Base-by-base conservation (phyloP, 2,888 invertebrate genomes). In the Metalampra italica region DNA sequence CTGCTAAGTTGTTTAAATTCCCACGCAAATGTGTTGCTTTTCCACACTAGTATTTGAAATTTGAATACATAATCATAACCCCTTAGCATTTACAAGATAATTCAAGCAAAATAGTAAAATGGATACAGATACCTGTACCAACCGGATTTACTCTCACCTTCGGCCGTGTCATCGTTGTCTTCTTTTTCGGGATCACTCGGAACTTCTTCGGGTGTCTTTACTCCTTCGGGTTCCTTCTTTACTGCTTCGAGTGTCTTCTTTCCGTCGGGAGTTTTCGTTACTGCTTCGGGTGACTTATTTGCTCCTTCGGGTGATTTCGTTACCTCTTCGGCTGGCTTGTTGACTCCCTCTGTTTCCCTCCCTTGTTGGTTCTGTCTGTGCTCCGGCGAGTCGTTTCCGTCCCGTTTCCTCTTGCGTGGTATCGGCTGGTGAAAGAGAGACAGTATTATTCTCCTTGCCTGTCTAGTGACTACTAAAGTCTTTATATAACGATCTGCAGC, bases 101-200 rank as follows among this genome's bases (percentile, higher is more conserved):
- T 8, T 43, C 32, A 43, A 12, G 30, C 13, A 13, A 43, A 43
- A 22, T 43, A 43, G 32, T 43, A 43, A 30, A 43, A 43, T 11
- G 43, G 43, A 32, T 43, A 43, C 13, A 43, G 13, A 13, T 43
- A 32, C 13, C 43, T n/a, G 9, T 15, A 43, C 43, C 43, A 43
- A 3, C 43, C 9, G 7, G 13, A 9, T 32, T 55, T 53, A n/a
- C 55, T 55, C 15, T 64, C 68, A 15, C 68, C 67, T 0, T 52
- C 52, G 4, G 29, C 34, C 8, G 61, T 64, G 0, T 56, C 55
- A 0, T 56, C 55, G 5, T 36, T 45, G 12, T 59, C 54, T 44
- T 49, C 22, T 40, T 15, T 15, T n/a, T 41, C 29, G 29, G 22
- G 4, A 22, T 11, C 12, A 5, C 9, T 29, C 29, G n/a, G 3